A percentile compares a stretch with the other conserved stretches of the same genome.
phyloP scores from a whole-genome alignment of 2,888 invertebrate species.

The Venusia cambrica region DNA sequence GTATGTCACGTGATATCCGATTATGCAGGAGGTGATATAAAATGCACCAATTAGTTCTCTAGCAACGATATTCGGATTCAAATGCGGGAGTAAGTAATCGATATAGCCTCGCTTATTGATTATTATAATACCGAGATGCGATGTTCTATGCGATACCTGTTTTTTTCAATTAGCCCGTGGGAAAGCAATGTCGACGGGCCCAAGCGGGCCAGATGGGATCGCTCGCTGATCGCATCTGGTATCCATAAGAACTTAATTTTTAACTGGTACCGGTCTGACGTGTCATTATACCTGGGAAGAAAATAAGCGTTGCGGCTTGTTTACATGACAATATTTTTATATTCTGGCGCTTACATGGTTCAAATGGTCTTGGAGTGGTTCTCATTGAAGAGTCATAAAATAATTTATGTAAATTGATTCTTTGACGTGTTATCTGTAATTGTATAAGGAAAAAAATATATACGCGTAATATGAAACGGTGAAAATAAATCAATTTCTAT shows the following conservation, averaged over 20 bases:
- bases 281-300: conserved; percentile 44
- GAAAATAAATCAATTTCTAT: too few relatives aligned
- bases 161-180: conserved; percentile 62
- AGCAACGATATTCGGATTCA: conserved; percentile 26
- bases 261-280: conserved; percentile 52
- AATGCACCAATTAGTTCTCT: conserved; percentile 43
- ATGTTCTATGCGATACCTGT: conserved; percentile 46
- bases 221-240: conserved; percentile 52
- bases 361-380: too few relatives aligned
- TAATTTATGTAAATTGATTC: too few relatives aligned
- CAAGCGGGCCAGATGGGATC: conserved; percentile 40
- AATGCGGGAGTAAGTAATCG: conserved; percentile 44
- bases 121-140: conserved; percentile 47
- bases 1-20: conserved; percentile 31
- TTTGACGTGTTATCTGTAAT: too few relatives aligned
- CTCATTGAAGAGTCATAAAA: too few relatives aligned
- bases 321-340: conserved; percentile 38
- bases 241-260: conserved; percentile 57
- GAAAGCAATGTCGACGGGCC: conserved; percentile 56
- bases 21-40: conserved; percentile 32
- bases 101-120: conserved; percentile 48
- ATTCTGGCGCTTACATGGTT: too few relatives aligned
- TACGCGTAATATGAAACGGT: too few relatives aligned
- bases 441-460: too few relatives aligned
- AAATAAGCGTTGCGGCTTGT: conserved; percentile 37